Base-by-base conservation (phyloP, 2,113 vertebrate genomes). In the Sisor rabdophorus region DNA sequence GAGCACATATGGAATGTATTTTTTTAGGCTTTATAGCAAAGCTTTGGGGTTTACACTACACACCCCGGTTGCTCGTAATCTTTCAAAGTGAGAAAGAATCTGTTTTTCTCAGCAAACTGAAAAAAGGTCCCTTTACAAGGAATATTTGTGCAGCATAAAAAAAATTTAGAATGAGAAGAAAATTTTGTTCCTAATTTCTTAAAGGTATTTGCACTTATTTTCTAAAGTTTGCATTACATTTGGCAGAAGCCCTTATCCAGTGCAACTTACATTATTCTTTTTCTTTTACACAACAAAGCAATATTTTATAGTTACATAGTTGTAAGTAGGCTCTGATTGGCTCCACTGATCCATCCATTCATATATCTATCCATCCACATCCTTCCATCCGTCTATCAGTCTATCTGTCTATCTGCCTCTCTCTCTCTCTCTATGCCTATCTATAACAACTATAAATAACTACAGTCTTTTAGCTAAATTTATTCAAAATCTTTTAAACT, bases 1-100 rank as follows among this genome's bases (percentile, higher is more conserved):
- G 36, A 88, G 65, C 85, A 87, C 87, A 79, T 87, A 87, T 86
- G 86, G 87, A 86, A 90, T 90, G 83, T 87, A 88, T 88, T 89
- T 88, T 89, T 88, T 83, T 86, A 86, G 84, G 28, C 78, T 79
- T 67, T 80, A 78, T 78, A 65, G 76, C 73, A 61, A 61, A 78
- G 60, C 61, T 76, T 72, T 71, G 75, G 76, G 82, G 77, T 75
- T 76, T 15, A 26, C 30, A 24, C 47, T 65, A 53, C 59, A 64
- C 73, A 28, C 79, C 76, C 71, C 48, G 53, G 58, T 75, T 55
- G 56, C 82, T 83, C 40, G 61, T 83, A 80, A 83, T 79, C 44
- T 80, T 83, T 79, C 73, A 75, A 80, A 72, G 73, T 26, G 61
- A 78, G 79, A 78, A 83, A 71, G 79, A 86, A 84, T 74, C 72